A percentile compares a stretch with the other conserved stretches of the same genome.
Evolutionary conservation across 1,140 invertebrate species (phyloP).

Genomic region (Drosophila pachea): DNA sequence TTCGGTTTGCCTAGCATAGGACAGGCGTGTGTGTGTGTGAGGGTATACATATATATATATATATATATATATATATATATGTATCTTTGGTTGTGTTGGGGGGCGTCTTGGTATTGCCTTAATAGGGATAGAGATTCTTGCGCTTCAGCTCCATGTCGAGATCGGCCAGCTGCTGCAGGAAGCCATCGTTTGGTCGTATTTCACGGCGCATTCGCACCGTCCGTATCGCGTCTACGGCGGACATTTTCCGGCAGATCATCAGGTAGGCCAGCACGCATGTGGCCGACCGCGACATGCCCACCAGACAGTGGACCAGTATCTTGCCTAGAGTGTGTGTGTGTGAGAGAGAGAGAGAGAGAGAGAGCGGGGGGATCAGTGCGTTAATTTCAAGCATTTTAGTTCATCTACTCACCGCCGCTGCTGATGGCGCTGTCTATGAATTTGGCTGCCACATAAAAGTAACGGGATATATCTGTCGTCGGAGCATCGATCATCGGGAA

Average conservation of each 20-base stretch:
- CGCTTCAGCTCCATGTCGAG: conserved; percentile 84
- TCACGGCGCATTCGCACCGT: conserved; percentile 84
- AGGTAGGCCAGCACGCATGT: conserved; percentile 89
- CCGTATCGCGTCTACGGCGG: conserved; percentile 86
- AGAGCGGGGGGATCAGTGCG: neutral
- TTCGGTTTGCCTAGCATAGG: conserved; percentile 9
- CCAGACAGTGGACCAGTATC: conserved; percentile 88
- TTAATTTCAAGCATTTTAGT: neutral
- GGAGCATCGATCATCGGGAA: conserved; percentile 88
- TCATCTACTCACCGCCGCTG: conserved; percentile 82
- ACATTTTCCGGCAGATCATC: conserved; percentile 89
- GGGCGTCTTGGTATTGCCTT: conserved; percentile 24
- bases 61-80: conserved; percentile 11
- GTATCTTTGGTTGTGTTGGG: conserved; percentile 50
- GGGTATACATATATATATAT: conserved; percentile 7
- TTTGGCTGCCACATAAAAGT: conserved; percentile 87
- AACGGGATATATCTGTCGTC: conserved; percentile 86
- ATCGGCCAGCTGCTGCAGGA: conserved; percentile 86
- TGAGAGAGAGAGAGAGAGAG: neutral
- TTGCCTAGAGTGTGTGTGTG: conserved; percentile 81
- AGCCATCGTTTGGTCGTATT: conserved; percentile 89
- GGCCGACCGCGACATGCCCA: conserved; percentile 90
- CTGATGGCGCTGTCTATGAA: conserved; percentile 89
- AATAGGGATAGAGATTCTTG: conserved; percentile 79
- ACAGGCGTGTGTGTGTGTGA: conserved; percentile 14